Evolutionary conservation across 2,888 invertebrate species (phyloP), one percentile per base, ranked within the genome.

Genomic region (Selenia dentaria): DNA sequence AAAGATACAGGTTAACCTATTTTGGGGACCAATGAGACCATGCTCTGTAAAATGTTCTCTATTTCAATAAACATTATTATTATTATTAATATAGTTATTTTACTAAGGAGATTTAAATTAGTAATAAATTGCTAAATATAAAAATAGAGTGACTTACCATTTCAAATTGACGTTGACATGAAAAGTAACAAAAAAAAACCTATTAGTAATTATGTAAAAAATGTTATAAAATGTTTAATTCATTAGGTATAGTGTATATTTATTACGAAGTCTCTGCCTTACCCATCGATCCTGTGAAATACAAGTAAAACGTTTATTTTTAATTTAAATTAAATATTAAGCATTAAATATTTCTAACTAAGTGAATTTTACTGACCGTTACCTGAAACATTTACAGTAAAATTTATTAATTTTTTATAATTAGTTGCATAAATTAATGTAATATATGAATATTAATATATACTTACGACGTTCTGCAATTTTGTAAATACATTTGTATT

Each of bases 321-420:
- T 8, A n/a, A 9, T 28, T 9, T 29, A n/a, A n/a, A n/a, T n/a
- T n/a, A n/a, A n/a, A n/a, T n/a, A n/a, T 29, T 29, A 13, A 26
- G 2, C 24, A 0, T 4, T 2, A 8, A 24, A 34, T 24, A 1
- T 13, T n/a, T 24, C n/a, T n/a, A n/a, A n/a, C n/a, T n/a, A n/a
- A n/a, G n/a, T n/a, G n/a, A n/a, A n/a, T n/a, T n/a, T n/a, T 42
- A 43, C 43, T 11, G 6, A 43, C 43, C 43, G 36, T 43, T 26
- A 10, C 36, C 43, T 43, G 43, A 25, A 36, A 43, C 3, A 20
- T 13, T 1, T 0, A 3, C 4, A 3, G 16, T 3, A 2, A 14
- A 3, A 14, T 6, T 25, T 6, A 22, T 22, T 22, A 1, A 2
- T 8, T 22, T 22, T 22, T 22, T 22, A 8, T 1, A n/a, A n/a